A percentile compares a stretch with the other conserved stretches of the same genome.
Conservation (phyloP, 1,140 invertebrate species). For the Aporrectodea caliginosa region DNA sequence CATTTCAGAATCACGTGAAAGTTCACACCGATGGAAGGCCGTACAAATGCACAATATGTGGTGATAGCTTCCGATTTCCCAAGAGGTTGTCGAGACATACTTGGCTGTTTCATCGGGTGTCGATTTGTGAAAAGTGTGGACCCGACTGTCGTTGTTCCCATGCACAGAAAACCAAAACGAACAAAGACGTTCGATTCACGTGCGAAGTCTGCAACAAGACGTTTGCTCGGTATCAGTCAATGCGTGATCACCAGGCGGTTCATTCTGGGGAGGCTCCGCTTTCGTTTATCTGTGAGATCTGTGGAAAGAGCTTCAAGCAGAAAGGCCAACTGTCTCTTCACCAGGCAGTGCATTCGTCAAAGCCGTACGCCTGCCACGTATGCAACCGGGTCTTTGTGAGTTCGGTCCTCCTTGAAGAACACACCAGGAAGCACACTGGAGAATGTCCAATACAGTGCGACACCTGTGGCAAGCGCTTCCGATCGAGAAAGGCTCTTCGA, state of each 20-base stretch:
- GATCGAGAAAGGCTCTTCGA: constrained; percentile 70
- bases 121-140: not conserved
- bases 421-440: constrained; percentile 16
- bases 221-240: not conserved
- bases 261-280: not conserved
- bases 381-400: constrained; percentile 27
- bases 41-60: not conserved
- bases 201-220: not conserved
- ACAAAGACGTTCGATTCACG: not conserved
- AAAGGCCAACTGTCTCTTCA: not conserved
- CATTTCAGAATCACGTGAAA: not conserved
- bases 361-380: constrained; percentile 39
- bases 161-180: too few species aligned
- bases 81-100: not conserved
- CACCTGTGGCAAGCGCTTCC: constrained; percentile 76
- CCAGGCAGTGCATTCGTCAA: constrained; percentile 41
- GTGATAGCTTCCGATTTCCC: not conserved
- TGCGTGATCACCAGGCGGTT: too few species aligned
- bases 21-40: not conserved
- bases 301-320: not conserved
- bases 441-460: constrained; percentile 71
- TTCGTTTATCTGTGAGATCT: not conserved
- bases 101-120: not conserved
- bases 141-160: not conserved
- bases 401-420: constrained; percentile 7